Percentiles rank a stretch among this genome's conserved stretches.
Evolutionary conservation across 2,888 invertebrate species (phyloP).

Genomic region (Coelinius sp.): DNA sequence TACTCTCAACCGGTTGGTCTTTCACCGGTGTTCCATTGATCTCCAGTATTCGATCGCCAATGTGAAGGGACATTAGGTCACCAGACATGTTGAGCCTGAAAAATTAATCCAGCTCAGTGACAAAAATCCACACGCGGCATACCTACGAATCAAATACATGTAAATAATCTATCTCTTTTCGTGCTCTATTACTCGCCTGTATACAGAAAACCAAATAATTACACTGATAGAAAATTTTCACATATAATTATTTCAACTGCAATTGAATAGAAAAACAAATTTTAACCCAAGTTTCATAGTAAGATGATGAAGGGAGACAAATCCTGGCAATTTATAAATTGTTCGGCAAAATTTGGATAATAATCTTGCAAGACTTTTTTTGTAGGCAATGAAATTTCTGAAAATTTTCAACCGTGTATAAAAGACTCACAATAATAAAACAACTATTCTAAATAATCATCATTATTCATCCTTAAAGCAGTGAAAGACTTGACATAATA

Average conservation of each 20-base stretch:
- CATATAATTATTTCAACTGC: too few species aligned
- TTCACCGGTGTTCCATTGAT: constrained; percentile 92
- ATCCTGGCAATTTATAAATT: too few species aligned
- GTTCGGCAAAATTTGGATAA: too few species aligned
- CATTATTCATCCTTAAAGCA: not conserved
- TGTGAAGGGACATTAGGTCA: constrained; percentile 86
- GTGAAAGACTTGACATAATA: constrained; percentile 19
- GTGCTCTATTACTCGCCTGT: not conserved
- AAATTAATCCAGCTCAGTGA: constrained; percentile 36
- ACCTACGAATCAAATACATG: not conserved
- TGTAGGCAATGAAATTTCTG: too few species aligned
- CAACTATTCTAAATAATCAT: not conserved
- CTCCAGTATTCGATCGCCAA: constrained; percentile 94
- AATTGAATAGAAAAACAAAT: too few species aligned
- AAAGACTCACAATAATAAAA: too few species aligned
- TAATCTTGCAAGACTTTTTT: too few species aligned
- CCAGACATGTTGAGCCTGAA: constrained; percentile 85
- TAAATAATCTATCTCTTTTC: not conserved
- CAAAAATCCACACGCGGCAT: not conserved
- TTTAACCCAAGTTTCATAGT: too few species aligned
- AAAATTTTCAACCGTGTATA: too few species aligned
- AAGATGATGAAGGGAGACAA: too few species aligned
- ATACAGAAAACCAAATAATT: not conserved
- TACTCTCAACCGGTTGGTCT: constrained; percentile 84
- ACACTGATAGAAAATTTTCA: not conserved